Base-by-base conservation (phyloP, 2,888 invertebrate genomes). In the Phortica okadai region DNA sequence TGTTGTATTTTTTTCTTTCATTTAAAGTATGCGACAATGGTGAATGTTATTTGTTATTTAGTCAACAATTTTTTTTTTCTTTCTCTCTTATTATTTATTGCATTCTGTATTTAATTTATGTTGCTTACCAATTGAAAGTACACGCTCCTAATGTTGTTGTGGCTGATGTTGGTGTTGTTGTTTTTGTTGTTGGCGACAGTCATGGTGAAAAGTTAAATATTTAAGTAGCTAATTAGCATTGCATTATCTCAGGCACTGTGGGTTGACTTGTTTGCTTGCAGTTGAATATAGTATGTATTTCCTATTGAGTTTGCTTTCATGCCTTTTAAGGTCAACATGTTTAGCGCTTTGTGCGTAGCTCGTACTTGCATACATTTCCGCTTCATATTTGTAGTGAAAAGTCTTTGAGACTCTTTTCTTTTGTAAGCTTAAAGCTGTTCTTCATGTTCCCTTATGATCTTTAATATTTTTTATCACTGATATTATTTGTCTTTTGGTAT, bases 171-270 rank as follows among this genome's bases (percentile, higher is more conserved):
- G 25, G 1, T 16, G 33, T 64, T 33, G 44, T n/a, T 44, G 3
- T 7, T 16, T 4, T 64, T 33, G 44, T n/a, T 14, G 41, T 64
- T 64, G 64, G 64, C 64, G 67, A 67, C n/a, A 67, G n/a, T 67
- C 67, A 67, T 67, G 67, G 67, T 67, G 67, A 67, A 67, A 67
- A 16, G 67, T 67, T 44, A 67, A 67, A 67, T 67, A 67, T 67
- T 67, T 67, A 44, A 44, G 42, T 67, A 67, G 44, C 67, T 67
- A 67, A 67, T 67, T 67, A 67, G 67, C 67, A 67, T 67, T 67
- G 67, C 67, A 41, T 67, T 67, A 67, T 33, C 14, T 14, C 5
- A 14, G 8, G 50, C 50, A 50, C 33, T 5, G 33, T 33, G 33
- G 33, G 33, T 5, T 33, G 33, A 33, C 33, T 33, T 33, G 33